Evolutionary conservation across 2,888 invertebrate species (phyloP).

Genomic region (Meteorus colon): DNA sequence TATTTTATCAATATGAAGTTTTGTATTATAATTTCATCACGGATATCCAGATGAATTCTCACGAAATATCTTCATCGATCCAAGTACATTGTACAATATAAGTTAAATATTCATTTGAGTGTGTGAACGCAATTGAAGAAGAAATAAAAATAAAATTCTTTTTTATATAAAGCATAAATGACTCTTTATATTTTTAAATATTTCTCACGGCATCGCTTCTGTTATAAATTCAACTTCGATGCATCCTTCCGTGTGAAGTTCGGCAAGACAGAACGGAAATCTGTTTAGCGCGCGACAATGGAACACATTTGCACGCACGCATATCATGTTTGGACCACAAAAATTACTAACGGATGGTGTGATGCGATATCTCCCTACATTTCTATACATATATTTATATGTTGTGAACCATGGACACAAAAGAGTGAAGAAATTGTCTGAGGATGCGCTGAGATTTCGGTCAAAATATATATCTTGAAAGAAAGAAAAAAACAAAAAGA

Average conservation of each 20-base stretch:
- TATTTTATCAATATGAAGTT: too few species aligned
- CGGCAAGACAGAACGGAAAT: constrained; percentile 54
- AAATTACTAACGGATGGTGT: constrained; percentile 12
- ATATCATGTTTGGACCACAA: constrained; percentile 1
- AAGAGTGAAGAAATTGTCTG: constrained; percentile 12
- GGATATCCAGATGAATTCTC: too few species aligned
- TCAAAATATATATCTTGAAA: neutral
- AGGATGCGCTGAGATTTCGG: constrained; percentile 31
- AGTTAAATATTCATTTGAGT: too few species aligned
- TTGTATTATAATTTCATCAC: too few species aligned
- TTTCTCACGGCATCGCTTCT: constrained; percentile 26
- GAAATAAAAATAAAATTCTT: neutral
- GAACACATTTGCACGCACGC: constrained; percentile 32
- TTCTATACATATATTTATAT: constrained; percentile 5
- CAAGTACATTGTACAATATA: too few species aligned
- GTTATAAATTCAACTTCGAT: constrained; percentile 49
- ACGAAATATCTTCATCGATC: too few species aligned
- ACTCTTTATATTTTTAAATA: constrained; percentile 2
- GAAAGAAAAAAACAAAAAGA: neutral
- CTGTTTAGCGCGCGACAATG: constrained; percentile 57
- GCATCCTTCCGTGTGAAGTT: constrained; percentile 43
- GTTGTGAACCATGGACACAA: constrained; percentile 27
- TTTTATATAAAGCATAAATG: neutral
- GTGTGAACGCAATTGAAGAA: neutral
- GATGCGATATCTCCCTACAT: neutral